phyloP scores from a whole-genome alignment of 2,888 invertebrate genomes.

The Vandiemenella viatica region DNA sequence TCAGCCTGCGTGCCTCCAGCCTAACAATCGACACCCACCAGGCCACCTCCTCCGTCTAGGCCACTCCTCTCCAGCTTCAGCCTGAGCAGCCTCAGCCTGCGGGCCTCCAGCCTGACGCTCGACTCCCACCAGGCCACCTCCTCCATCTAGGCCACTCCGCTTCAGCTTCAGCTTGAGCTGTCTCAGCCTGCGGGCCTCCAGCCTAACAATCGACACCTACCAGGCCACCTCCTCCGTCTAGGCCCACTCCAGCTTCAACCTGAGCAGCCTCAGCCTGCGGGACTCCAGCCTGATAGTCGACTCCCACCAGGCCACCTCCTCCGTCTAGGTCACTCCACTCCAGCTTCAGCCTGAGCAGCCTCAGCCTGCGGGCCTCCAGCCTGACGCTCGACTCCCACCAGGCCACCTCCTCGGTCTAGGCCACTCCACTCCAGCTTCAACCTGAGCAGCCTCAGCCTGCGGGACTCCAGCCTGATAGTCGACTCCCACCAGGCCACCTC shows the following conservation, averaged over 20 bases:
- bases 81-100: conserved; percentile 24
- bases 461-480: too few relatives aligned
- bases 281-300: too few relatives aligned
- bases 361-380: conserved; percentile 17
- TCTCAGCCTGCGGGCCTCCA: conserved; percentile 17
- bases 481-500: too few relatives aligned
- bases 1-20: conserved; percentile 16
- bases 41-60: too few relatives aligned
- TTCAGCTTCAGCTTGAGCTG: conserved; percentile 32
- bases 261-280: too few relatives aligned
- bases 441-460: too few relatives aligned
- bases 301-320: too few relatives aligned
- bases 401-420: conserved; percentile 16
- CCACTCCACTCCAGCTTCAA: conserved; percentile 58
- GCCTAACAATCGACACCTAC: conserved; percentile 13
- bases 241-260: too few relatives aligned
- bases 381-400: conserved; percentile 15
- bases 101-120: conserved; percentile 16
- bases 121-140: conserved; percentile 15
- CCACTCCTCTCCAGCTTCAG: conserved; percentile 33
- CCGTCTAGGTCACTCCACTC: conserved; percentile 31
- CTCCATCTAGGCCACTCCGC: conserved; percentile 16
- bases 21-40: conserved; percentile 14
- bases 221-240: conserved; percentile 17
- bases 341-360: conserved; percentile 30